Evolutionary conservation across 2,888 invertebrate genomes (phyloP), one percentile per base, ranked within the genome.

Genomic region (Drosophila pseudotalamancana): DNA sequence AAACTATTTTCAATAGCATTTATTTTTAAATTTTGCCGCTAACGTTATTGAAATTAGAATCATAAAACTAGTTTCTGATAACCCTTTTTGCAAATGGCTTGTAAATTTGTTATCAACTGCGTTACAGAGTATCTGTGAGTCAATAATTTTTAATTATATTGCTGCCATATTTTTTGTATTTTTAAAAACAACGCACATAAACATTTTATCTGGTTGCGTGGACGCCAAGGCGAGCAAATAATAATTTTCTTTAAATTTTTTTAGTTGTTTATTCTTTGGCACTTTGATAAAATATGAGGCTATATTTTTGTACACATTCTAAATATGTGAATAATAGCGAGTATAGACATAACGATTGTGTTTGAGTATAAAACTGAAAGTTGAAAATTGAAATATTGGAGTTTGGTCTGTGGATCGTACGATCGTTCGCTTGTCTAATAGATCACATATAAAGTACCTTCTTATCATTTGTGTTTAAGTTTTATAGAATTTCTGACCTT

Each of bases 231-330:
- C 55, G 12, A 60, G 9, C 9, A 12, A 40, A 40, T 34, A 32
- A 32, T 12, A 11, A n/a, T 40, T 25, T 14, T 9, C n/a, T n/a
- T 27, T 31, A n/a, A n/a, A n/a, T 32, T 6, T 39, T 29, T 34
- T 31, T 31, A 19, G 42, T 14, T 55, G 14, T 67, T 48, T 59
- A 34, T 27, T 19, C 57, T 65, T 51, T 54, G 48, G 43, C 25
- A 8, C n/a, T 39, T 42, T 64, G 72, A 81, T 78, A 78, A 77
- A 66, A 43, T 11, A 19, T 40, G 23, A 23, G 37, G 9, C 14
- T 39, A 27, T 40, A 55, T 51, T 23, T 39, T 27, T 37, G 39
- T 40, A 46, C 4, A 23, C 27, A 37, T 71, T 40, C 37, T 37
- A 55, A 48, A 32, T 42, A 53, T 60, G 46, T 48, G 49, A 40